A percentile compares a stretch with the other conserved stretches of the same genome.
phyloP scores from a whole-genome alignment of 2,797 vertebrate species.

The Channa striata region DNA sequence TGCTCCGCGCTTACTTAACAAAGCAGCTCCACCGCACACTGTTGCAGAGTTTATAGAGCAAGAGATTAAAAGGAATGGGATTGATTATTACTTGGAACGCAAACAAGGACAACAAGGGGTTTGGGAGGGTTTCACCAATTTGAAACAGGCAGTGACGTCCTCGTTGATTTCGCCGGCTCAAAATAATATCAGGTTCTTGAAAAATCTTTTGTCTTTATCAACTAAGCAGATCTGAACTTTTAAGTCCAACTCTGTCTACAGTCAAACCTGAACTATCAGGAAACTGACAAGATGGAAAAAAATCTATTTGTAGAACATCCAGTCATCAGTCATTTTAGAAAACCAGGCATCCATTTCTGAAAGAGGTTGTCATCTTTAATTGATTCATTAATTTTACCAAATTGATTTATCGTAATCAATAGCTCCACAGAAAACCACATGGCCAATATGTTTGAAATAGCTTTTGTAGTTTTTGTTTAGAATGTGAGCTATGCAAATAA shows the following conservation, averaged over 20 bases:
- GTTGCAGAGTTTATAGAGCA: conserved; percentile 71
- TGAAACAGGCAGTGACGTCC: conserved; percentile 70
- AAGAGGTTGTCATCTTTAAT: conserved; percentile 38
- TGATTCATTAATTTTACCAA: conserved; percentile 59
- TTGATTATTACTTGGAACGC: conserved; percentile 81
- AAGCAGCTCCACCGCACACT: conserved; percentile 61
- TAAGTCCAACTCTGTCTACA: conserved; percentile 34
- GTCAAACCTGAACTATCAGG: conserved; percentile 20
- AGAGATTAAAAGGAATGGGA: conserved; percentile 72
- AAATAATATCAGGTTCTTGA: conserved; percentile 60
- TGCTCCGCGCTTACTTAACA: conserved; percentile 65
- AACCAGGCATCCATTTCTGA: conserved; percentile 42
- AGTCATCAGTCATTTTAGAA: conserved; percentile 30
- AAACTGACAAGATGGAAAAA: not conserved
- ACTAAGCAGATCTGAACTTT: conserved; percentile 23
- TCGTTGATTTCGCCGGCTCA: conserved; percentile 54
- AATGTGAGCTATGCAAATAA: conserved; percentile 78
- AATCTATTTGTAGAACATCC: conserved; percentile 21
- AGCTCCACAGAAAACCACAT: conserved; percentile 59
- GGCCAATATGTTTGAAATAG: conserved; percentile 67
- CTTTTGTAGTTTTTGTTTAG: conserved; percentile 80
- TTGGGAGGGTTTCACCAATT: conserved; percentile 78
- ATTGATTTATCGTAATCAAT: conserved; percentile 77
- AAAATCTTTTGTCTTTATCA: conserved; percentile 54
- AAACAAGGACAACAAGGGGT: conserved; percentile 69